Evolutionary conservation across 1,140 invertebrate species (phyloP).

Genomic region (Drosophila sucinea): DNA sequence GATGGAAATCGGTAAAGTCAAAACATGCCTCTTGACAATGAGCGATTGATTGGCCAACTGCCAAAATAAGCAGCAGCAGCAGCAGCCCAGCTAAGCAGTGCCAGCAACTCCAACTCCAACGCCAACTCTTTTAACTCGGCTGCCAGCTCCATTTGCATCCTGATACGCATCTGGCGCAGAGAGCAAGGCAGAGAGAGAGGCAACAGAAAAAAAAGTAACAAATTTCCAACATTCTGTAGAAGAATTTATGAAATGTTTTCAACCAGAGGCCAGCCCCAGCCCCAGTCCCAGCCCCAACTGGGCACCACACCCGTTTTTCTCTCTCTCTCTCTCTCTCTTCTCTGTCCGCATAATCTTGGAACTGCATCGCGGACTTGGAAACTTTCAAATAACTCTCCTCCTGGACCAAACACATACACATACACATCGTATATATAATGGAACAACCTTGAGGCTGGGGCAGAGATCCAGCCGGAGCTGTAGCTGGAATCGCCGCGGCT

Average conservation of each 20-base stretch:
- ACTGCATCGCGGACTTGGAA: slow-evolving; percentile 38
- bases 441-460: slow-evolving; percentile 71
- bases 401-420: slow-evolving; percentile 15
- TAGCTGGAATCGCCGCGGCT: slow-evolving; percentile 24
- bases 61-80: slow-evolving; percentile 33
- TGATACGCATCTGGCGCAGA: slow-evolving; percentile 46
- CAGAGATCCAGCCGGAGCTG: slow-evolving; percentile 19
- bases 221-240: slow-evolving; percentile 46
- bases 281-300: background rate
- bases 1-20: slow-evolving; percentile 20
- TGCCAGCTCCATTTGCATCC: slow-evolving; percentile 7
- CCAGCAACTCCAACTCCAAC: background rate
- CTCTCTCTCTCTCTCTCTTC: background rate
- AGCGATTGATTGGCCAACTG: slow-evolving; percentile 57
- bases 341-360: slow-evolving; percentile 47
- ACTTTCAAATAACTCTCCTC: slow-evolving; percentile 57
- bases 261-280: slow-evolving; percentile 10
- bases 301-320: slow-evolving; percentile 16
- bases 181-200: background rate
- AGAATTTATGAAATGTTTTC: slow-evolving; percentile 73
- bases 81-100: background rate
- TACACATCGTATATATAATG: slow-evolving; percentile 8
- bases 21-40: slow-evolving; percentile 37
- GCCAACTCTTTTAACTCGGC: background rate
- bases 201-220: slow-evolving; percentile 18